Conservation (phyloP, 2,113 vertebrate genomes). For the Podarcis raffonei region DNA sequence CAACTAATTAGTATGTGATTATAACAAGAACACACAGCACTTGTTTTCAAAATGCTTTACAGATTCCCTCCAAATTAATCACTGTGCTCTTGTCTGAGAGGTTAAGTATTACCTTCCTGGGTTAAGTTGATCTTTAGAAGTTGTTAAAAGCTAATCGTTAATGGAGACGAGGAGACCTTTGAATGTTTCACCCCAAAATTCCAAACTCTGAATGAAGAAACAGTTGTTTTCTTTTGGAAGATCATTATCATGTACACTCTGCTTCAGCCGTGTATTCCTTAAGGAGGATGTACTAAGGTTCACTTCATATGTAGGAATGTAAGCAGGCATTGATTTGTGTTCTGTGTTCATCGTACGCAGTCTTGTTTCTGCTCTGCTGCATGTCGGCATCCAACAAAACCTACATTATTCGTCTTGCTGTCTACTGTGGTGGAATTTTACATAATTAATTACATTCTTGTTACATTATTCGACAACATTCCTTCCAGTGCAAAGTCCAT, state of each 20-base stretch:
- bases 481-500: too few species aligned
- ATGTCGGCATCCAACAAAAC: too few species aligned
- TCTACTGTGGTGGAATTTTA: too few species aligned
- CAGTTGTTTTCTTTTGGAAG: background rate
- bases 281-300: background rate
- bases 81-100: conserved; percentile 36
- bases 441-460: too few species aligned
- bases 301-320: background rate
- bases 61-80: conserved; percentile 64
- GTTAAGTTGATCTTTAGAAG: background rate
- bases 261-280: background rate
- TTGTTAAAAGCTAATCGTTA: background rate
- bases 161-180: background rate
- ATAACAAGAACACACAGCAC: conserved; percentile 47
- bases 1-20: conserved; percentile 65
- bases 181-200: background rate
- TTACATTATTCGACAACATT: too few species aligned
- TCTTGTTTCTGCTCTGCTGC: too few species aligned
- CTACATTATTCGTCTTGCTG: too few species aligned
- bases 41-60: conserved; percentile 65
- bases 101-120: conserved; percentile 35
- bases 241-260: background rate
- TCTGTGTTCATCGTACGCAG: too few species aligned
- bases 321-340: too few species aligned
- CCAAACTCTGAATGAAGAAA: background rate